Base-by-base conservation (phyloP, 2,797 vertebrate species). In the Cetoscarus ocellatus region DNA sequence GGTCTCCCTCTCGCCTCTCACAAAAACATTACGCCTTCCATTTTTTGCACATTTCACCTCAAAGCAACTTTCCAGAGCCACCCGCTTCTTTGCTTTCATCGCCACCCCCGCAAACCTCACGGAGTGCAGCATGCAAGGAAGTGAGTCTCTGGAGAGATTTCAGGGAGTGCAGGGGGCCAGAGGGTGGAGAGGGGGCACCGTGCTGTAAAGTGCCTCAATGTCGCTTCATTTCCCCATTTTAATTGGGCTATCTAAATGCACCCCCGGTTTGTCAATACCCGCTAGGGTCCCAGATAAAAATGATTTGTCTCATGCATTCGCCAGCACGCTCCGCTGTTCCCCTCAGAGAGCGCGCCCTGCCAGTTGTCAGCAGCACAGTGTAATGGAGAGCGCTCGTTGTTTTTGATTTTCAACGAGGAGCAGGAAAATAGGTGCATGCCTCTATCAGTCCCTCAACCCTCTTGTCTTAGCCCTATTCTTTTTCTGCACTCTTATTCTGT, bases 211-310 rank as follows among this genome's bases (percentile, higher is more conserved):
- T 86, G 88, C 84, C 88, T 91, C 91, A 68, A 89, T 86, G 85
- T 85, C 62, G 86, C 88, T 91, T 94, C 92, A 92, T 94, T 95
- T 93, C 92, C 93, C 82, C 79, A 17, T 92, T 93, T 94, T 95
- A 95, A 95, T 95, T 94, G 92, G 91, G 88, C 93, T 91, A 93
- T 95, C 92, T 95, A 94, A 95, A 95, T 94, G 93, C 93, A 95
- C 93, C 92, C 92, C 91, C 55, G 77, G 86, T 92, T 93, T 93
- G 92, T 93, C 92, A 91, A 94, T 93, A 93, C 92, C 93, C 93
- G 77, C 86, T 68, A 87, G 92, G 90, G 85, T 92, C 84, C 85
- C 86, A 86, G 91, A 93, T 94, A 93, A 93, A 94, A 93, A 93
- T 94, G 89, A 95, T 95, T 95, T 92, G 92, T 92, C 88, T 90